phyloP scores from a whole-genome alignment of 1,140 invertebrate species.

The Thalassaphorura encarpata region DNA sequence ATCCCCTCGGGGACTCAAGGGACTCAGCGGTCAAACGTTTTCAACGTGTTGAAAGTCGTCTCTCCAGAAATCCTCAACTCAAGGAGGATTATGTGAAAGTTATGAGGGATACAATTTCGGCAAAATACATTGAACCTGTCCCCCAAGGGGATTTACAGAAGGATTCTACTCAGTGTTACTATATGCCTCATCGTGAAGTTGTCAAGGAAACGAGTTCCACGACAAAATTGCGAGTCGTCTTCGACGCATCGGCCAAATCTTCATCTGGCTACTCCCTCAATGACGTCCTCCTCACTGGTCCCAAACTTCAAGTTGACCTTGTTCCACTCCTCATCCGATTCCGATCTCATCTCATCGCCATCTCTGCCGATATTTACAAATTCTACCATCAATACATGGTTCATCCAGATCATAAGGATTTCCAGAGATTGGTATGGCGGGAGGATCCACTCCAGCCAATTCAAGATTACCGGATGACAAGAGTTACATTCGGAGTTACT shows the following conservation, averaged over 20 bases:
- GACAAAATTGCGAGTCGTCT: constrained; percentile 28
- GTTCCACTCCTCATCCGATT: constrained; percentile 11
- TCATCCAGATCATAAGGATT: background rate
- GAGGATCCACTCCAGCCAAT: constrained; percentile 15
- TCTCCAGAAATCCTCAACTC: background rate
- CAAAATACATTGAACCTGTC: constrained; percentile 32
- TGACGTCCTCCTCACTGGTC: constrained; percentile 21
- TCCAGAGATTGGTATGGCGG: constrained; percentile 30
- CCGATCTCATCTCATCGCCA: constrained; percentile 16
- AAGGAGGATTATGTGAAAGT: constrained; percentile 26
- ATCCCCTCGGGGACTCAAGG: too few relatives aligned
- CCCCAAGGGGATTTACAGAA: constrained; percentile 13
- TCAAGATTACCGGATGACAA: constrained; percentile 32
- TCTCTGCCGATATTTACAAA: constrained; percentile 32
- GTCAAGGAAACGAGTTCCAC: constrained; percentile 14
- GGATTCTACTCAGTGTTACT: constrained; percentile 17
- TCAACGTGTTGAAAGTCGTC: too few relatives aligned
- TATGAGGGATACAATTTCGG: constrained; percentile 33
- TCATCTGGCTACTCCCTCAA: constrained; percentile 22
- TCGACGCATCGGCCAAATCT: constrained; percentile 22
- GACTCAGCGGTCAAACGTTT: too few relatives aligned
- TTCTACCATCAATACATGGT: constrained; percentile 29
- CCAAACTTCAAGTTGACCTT: constrained; percentile 17
- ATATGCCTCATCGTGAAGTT: constrained; percentile 30
- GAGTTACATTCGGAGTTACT: constrained; percentile 37